Evolutionary conservation across 2,797 vertebrate genomes (phyloP), one percentile per base, ranked within the genome.

Genomic region (Chloroceryle amazona): DNA sequence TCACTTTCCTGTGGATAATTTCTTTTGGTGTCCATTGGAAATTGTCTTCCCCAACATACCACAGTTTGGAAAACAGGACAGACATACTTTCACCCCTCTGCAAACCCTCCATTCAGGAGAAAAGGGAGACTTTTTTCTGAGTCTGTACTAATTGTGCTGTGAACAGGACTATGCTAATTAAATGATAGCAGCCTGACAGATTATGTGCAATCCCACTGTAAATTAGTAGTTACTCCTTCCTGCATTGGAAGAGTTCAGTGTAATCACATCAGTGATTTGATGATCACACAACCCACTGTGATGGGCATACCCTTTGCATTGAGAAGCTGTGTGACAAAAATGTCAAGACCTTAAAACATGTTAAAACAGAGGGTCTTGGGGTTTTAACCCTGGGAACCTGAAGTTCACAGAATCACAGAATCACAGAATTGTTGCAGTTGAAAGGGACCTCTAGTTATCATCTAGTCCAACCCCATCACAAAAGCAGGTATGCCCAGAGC

Each of bases 231-330:
- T 44, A 13, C 46, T 65, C 42, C 51, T 87, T 57, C 62, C 49
- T 52, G 49, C 15, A 14, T 3, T 0, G 1, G 33, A 54, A 25
- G 19, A 35, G 61, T n/a, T 91, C 62, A 29, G 58, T 42, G 71
- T 6, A 47, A 70, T 29, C 52, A 17, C 46, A 54, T 6, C 46
- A 75, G 39, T 21, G 41, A 49, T 51, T 41, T 61, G 46, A 57
- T 0, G 17, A 41, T 25, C 7, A 2, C 65, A 54, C 18, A 33
- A 19, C 22, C 15, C 47, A 11, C 31, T n/a, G 58, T 0, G 0
- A 7, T 3, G n/a, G 28, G 42, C 21, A 23, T 2, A 35, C 4
- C 21, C 28, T 62, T 16, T 2, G 9, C 44, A 8, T 0, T 4
- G 31, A 54, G 52, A 23, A 35, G 11, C 4, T 73, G 54, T 4